Conservation (phyloP, 2,113 vertebrate genomes). For the Epinephelus fuscoguttatus region DNA sequence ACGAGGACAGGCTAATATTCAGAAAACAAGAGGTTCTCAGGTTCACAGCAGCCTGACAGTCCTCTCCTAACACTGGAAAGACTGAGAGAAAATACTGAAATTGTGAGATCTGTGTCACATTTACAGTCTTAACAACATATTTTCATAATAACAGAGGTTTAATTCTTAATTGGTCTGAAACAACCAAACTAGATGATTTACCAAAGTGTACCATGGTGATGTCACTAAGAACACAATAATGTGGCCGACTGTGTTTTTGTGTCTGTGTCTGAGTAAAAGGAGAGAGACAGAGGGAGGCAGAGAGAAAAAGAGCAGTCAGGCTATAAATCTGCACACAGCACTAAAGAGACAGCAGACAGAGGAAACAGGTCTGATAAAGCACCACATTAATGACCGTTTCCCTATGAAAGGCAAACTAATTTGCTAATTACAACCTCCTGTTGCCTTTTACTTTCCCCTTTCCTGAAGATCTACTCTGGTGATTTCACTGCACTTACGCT, state of each 20-base stretch:
- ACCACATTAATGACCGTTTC: slow-evolving; percentile 91
- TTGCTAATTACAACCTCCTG: slow-evolving; percentile 93
- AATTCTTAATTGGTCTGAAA: neutral
- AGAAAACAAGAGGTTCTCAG: neutral
- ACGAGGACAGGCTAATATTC: neutral
- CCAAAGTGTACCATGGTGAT: slow-evolving; percentile 21
- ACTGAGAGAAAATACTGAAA: neutral
- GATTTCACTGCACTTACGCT: slow-evolving; percentile 49
- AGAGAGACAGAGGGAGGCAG: neutral
- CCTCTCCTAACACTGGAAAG: too few species aligned
- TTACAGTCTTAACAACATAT: neutral
- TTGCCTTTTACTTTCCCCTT: slow-evolving; percentile 86
- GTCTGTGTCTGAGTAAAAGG: slow-evolving; percentile 5
- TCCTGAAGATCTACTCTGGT: slow-evolving; percentile 86
- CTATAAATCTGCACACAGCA: slow-evolving; percentile 54
- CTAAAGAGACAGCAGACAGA: slow-evolving; percentile 35
- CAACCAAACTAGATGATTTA: neutral
- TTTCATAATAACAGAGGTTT: neutral
- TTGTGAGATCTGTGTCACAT: neutral
- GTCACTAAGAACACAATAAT: slow-evolving; percentile 6
- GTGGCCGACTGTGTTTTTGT: slow-evolving; percentile 20
- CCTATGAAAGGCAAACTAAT: slow-evolving; percentile 92
- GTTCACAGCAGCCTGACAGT: neutral
- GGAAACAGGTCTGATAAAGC: slow-evolving; percentile 83
- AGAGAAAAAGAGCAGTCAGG: slow-evolving; percentile 20